phyloP scores from a whole-genome alignment of 2,888 invertebrate genomes.

The Yponomeuta cagnagella region DNA sequence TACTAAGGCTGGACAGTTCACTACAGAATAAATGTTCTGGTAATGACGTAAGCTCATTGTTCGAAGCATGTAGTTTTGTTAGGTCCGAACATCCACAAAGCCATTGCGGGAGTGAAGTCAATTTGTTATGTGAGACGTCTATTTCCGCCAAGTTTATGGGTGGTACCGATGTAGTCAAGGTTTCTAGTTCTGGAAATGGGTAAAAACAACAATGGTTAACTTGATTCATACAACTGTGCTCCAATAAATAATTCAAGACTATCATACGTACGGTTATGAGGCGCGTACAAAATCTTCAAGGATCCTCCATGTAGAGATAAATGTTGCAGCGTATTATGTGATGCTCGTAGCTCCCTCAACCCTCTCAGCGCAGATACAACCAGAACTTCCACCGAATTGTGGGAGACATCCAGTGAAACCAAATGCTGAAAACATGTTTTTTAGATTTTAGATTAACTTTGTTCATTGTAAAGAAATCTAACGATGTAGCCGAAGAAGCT shows the following conservation, averaged over 20 bases:
- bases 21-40: slow-evolving; percentile 85
- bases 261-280: slow-evolving; percentile 81
- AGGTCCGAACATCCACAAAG: slow-evolving; percentile 82
- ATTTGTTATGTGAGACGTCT: slow-evolving; percentile 86
- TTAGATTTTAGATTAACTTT: neutral
- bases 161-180: slow-evolving; percentile 80
- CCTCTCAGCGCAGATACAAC: slow-evolving; percentile 87
- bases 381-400: slow-evolving; percentile 88
- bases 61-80: slow-evolving; percentile 83
- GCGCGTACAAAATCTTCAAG: slow-evolving; percentile 84
- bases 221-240: neutral
- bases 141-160: slow-evolving; percentile 84
- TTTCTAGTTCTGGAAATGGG: slow-evolving; percentile 80
- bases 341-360: slow-evolving; percentile 85
- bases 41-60: slow-evolving; percentile 81
- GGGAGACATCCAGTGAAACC: slow-evolving; percentile 87
- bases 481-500: too few relatives aligned
- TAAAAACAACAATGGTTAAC: neutral
- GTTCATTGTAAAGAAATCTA: neutral
- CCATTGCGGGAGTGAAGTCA: slow-evolving; percentile 86
- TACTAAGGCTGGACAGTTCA: slow-evolving; percentile 82
- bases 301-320: slow-evolving; percentile 86
- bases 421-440: slow-evolving; percentile 77
- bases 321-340: slow-evolving; percentile 84
- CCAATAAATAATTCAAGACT: neutral